Evolutionary conservation across 2,888 invertebrate species (phyloP).

Genomic region (Exephanes ischioxanthus): DNA sequence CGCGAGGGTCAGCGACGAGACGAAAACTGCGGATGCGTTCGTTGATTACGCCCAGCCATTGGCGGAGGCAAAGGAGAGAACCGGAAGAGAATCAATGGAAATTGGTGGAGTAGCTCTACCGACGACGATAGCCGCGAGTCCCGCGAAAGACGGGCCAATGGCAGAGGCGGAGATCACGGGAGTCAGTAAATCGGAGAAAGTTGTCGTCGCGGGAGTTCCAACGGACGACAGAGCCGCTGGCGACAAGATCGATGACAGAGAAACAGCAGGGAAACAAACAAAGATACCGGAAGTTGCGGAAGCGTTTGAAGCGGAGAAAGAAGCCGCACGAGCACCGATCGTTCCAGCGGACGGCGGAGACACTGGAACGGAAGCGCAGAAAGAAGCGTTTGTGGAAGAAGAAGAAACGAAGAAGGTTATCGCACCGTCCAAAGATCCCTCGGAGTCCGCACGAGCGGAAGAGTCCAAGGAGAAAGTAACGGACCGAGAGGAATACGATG

Average conservation of each 20-base stretch:
- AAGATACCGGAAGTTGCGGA: background rate
- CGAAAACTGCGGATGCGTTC: background rate
- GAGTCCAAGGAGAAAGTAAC: background rate
- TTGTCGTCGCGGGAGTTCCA: background rate
- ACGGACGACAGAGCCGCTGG: slow-evolving; percentile 22
- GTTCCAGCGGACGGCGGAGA: background rate
- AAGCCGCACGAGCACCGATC: background rate
- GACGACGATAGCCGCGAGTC: background rate
- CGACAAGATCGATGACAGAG: background rate
- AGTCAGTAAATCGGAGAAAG: slow-evolving; percentile 22
- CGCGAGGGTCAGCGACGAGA: background rate
- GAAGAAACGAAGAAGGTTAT: background rate
- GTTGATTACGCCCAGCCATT: background rate
- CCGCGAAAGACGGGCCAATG: slow-evolving; percentile 1
- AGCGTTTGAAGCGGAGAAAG: background rate
- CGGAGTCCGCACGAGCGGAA: background rate
- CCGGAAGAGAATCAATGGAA: background rate
- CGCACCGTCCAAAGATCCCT: background rate
- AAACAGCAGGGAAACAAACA: background rate
- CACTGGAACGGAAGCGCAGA: background rate
- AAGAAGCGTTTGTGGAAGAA: background rate
- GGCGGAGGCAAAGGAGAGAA: background rate
- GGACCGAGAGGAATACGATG: background rate
- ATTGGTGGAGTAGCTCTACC: background rate
- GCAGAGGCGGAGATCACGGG: background rate